A percentile compares a stretch with the other conserved stretches of the same genome.
phyloP scores from a whole-genome alignment of 2,797 vertebrate genomes.

The Mormyrops boulengeri region DNA sequence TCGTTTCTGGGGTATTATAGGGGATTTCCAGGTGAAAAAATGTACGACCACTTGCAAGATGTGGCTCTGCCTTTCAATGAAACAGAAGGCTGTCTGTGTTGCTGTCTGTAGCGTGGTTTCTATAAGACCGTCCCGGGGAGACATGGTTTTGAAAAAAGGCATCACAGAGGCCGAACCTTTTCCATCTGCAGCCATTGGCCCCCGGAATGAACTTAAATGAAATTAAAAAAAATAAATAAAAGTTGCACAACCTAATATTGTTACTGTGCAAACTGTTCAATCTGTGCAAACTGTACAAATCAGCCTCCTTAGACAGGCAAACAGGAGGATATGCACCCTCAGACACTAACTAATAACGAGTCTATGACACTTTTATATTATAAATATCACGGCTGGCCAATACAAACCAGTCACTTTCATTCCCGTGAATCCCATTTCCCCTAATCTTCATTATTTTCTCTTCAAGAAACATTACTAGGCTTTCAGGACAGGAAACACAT shows the following conservation, averaged over 20 bases:
- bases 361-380: not conserved
- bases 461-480: conserved; percentile 64
- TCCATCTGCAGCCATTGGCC: not conserved
- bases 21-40: not conserved
- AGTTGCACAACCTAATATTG: not conserved
- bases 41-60: not conserved
- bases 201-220: not conserved
- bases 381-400: not conserved
- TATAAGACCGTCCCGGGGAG: not conserved
- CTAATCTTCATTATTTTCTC: conserved; percentile 57
- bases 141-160: not conserved
- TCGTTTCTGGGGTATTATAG: not conserved
- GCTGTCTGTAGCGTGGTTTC: not conserved
- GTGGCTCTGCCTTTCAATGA: not conserved
- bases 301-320: not conserved
- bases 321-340: not conserved
- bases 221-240: not conserved
- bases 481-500: conserved; percentile 51
- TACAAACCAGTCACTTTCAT: conserved; percentile 54
- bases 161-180: not conserved
- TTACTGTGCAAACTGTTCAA: not conserved
- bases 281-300: not conserved
- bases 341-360: not conserved
- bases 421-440: conserved; percentile 45
- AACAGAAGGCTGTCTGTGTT: not conserved